Evolutionary conservation across 2,113 vertebrate species (phyloP).

Genomic region (Megalops atlanticus): DNA sequence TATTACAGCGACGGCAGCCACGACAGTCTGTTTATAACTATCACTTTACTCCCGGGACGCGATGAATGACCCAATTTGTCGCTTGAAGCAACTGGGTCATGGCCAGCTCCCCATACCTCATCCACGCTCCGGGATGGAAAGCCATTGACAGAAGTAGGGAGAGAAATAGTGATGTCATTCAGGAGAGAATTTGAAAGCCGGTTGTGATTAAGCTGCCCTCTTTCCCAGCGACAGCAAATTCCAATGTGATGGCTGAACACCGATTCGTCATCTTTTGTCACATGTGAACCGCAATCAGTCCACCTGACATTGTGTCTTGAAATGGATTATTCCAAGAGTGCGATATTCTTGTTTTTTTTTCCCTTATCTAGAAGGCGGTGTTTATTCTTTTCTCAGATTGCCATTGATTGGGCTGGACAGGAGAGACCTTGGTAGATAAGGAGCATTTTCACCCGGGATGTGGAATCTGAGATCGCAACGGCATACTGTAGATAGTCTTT

Average conservation of each 20-base stretch:
- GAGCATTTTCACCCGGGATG: background rate
- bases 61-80: constrained; percentile 21
- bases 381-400: background rate
- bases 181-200: background rate
- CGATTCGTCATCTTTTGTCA: background rate
- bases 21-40: background rate
- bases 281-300: background rate
- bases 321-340: background rate
- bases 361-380: background rate
- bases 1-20: background rate
- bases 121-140: constrained; percentile 7
- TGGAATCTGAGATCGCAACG: too few relatives aligned
- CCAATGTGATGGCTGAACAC: background rate
- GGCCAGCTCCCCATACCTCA: background rate
- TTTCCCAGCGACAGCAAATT: background rate
- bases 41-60: background rate
- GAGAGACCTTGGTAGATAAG: background rate
- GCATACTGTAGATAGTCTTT: background rate
- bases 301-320: background rate
- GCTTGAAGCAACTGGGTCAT: constrained; percentile 1
- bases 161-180: background rate
- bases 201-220: background rate
- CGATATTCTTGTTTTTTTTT: background rate
- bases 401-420: background rate
- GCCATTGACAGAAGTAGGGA: background rate